A percentile compares a stretch with the other conserved stretches of the same genome.
phyloP scores from a whole-genome alignment of 1,140 invertebrate species.

The Calosoma granatense region DNA sequence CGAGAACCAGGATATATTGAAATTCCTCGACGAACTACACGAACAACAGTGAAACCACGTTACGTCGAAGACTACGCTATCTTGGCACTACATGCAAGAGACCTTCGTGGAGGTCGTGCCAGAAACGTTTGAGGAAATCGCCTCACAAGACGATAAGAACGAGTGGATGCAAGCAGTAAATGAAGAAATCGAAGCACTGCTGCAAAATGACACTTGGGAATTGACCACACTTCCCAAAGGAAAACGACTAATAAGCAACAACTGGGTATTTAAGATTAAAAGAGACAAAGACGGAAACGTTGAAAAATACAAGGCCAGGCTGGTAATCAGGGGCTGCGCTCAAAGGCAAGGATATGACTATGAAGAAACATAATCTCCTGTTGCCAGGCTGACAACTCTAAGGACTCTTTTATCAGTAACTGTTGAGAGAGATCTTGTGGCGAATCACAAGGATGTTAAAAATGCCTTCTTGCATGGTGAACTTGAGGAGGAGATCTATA shows the following conservation, averaged over 20 bases:
- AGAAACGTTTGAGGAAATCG: neutral
- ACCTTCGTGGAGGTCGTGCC: neutral
- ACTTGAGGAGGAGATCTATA: constrained; percentile 30
- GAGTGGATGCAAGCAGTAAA: constrained; percentile 22
- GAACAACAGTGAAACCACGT: neutral
- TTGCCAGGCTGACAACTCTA: constrained; percentile 22
- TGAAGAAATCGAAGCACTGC: constrained; percentile 22
- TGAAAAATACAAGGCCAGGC: constrained; percentile 30
- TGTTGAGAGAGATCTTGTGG: neutral
- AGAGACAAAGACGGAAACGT: constrained; percentile 16
- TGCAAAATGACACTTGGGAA: constrained; percentile 22
- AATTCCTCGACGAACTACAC: neutral
- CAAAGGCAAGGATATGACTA: constrained; percentile 32
- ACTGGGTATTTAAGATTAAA: constrained; percentile 32
- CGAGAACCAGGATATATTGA: neutral
- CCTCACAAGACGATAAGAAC: neutral
- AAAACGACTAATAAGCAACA: constrained; percentile 17
- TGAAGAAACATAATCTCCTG: constrained; percentile 31
- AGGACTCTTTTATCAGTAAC: neutral
- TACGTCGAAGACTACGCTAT: constrained; percentile 20
- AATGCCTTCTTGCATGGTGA: constrained; percentile 34
- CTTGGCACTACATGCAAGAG: constrained; percentile 25
- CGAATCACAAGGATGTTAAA: constrained; percentile 33
- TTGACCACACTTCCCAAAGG: constrained; percentile 20
- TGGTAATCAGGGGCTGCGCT: constrained; percentile 32